Percentiles rank a stretch among this genome's conserved stretches.
phyloP scores from a whole-genome alignment of 2,113 vertebrate species.

The Calonectris borealis region DNA sequence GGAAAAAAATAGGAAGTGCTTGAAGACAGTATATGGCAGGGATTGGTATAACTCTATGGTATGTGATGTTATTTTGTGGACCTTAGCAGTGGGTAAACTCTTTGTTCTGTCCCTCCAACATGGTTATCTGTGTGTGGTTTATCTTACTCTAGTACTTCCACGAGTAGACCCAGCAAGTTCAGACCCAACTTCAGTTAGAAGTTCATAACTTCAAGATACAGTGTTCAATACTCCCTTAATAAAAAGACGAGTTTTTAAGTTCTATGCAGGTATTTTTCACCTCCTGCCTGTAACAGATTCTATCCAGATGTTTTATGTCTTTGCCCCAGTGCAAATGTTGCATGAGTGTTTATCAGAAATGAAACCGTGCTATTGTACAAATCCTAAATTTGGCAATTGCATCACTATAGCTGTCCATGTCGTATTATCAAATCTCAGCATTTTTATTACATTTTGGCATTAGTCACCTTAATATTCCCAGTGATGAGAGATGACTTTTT shows the following conservation, averaged over 20 bases:
- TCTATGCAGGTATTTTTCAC: not conserved
- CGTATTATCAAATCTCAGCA: not conserved
- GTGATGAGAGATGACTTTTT: slow-evolving; percentile 46
- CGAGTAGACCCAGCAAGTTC: not conserved
- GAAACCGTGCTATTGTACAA: slow-evolving; percentile 43
- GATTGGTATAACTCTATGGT: not conserved
- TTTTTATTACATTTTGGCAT: slow-evolving; percentile 48
- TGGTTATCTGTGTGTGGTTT: not conserved
- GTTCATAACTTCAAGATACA: not conserved
- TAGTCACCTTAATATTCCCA: slow-evolving; percentile 32
- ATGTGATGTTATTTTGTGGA: not conserved
- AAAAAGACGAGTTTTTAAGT: slow-evolving; percentile 15
- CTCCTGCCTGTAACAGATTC: slow-evolving; percentile 38
- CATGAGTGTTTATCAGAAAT: slow-evolving; percentile 32
- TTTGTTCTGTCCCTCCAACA: not conserved
- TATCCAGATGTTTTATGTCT: slow-evolving; percentile 40
- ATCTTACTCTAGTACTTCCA: not conserved
- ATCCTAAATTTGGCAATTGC: slow-evolving; percentile 48
- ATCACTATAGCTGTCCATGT: not conserved
- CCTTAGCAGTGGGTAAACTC: not conserved
- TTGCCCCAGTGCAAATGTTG: slow-evolving; percentile 30
- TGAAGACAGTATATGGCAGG: not conserved
- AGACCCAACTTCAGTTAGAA: not conserved
- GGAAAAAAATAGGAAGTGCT: not conserved
- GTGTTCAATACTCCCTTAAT: not conserved